Evolutionary conservation across 2,888 invertebrate genomes (phyloP).

Genomic region (Chromoteleia sp.): DNA sequence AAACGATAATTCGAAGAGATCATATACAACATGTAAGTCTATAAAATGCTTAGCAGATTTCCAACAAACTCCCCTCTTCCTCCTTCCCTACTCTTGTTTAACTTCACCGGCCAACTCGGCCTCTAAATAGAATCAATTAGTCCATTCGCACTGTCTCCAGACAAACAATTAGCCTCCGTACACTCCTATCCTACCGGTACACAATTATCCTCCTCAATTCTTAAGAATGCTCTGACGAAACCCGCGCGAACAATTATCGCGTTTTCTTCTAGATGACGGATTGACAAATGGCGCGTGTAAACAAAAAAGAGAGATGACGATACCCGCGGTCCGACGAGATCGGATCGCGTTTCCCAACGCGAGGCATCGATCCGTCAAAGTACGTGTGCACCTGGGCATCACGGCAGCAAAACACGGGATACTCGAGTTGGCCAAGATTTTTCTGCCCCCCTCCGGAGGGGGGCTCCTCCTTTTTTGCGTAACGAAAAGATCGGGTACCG

Average conservation of each 20-base stretch:
- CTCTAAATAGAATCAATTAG: constrained; percentile 45
- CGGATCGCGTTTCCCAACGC: constrained; percentile 25
- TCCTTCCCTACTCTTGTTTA: no score
- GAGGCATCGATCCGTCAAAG: constrained; percentile 42
- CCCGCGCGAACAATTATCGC: constrained; percentile 42
- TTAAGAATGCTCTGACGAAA: constrained; percentile 57
- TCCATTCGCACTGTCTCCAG: constrained; percentile 13
- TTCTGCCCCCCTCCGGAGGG: constrained; percentile 4
- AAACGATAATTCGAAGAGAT: no score
- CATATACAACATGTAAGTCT: no score
- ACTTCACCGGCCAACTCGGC: neutral
- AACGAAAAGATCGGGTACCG: constrained; percentile 28
- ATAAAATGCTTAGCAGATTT: no score
- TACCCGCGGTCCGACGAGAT: constrained; percentile 13
- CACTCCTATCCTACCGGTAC: constrained; percentile 16
- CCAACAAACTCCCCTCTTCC: no score
- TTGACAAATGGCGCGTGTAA: constrained; percentile 43
- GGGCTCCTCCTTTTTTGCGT: constrained; percentile 18
- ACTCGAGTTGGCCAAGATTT: constrained; percentile 46
- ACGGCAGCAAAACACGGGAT: constrained; percentile 16
- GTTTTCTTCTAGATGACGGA: constrained; percentile 16
- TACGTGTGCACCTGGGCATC: constrained; percentile 35
- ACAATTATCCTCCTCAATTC: constrained; percentile 40
- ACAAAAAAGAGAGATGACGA: neutral
- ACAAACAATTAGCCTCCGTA: constrained; percentile 23